phyloP scores from a whole-genome alignment of 2,888 invertebrate genomes.

The Agrotis ipsilon region DNA sequence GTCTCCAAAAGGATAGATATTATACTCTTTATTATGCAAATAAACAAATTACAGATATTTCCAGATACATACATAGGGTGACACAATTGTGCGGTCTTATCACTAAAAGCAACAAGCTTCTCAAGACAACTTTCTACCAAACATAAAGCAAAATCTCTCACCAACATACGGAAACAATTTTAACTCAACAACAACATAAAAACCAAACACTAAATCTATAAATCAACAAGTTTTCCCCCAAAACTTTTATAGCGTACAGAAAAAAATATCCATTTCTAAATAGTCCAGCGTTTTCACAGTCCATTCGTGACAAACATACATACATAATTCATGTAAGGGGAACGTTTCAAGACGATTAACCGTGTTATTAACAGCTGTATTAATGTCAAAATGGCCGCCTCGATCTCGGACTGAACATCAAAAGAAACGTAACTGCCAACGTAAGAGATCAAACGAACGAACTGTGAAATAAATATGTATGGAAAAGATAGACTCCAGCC shows the following conservation, averaged over 20 bases:
- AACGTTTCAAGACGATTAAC: constrained; percentile 61
- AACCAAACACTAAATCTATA: constrained; percentile 12
- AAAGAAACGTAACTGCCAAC: constrained; percentile 48
- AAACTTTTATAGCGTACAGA: constrained; percentile 41
- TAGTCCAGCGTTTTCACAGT: constrained; percentile 57
- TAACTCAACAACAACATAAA: constrained; percentile 22
- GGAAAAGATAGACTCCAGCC: constrained; percentile 14
- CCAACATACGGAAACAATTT: constrained; percentile 27
- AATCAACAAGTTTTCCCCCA: constrained; percentile 18
- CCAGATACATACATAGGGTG: no score
- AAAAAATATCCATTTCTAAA: constrained; percentile 55
- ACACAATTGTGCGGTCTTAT: no score
- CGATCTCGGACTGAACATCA: constrained; percentile 54
- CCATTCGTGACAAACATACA: constrained; percentile 53
- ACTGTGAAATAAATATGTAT: constrained; percentile 47
- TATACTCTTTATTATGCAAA: no score
- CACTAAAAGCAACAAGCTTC: no score
- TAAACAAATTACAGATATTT: no score
- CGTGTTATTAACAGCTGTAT: constrained; percentile 60
- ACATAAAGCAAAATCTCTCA: constrained; percentile 19
- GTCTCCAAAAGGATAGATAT: no score
- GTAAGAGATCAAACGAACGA: constrained; percentile 56
- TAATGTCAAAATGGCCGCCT: constrained; percentile 55
- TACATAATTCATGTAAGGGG: constrained; percentile 63
- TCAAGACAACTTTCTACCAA: not conserved